A percentile compares a stretch with the other conserved stretches of the same genome.
phyloP scores from a whole-genome alignment of 35 echinoderm and acorn worm genomes.

The Apostichopus japonicus region DNA sequence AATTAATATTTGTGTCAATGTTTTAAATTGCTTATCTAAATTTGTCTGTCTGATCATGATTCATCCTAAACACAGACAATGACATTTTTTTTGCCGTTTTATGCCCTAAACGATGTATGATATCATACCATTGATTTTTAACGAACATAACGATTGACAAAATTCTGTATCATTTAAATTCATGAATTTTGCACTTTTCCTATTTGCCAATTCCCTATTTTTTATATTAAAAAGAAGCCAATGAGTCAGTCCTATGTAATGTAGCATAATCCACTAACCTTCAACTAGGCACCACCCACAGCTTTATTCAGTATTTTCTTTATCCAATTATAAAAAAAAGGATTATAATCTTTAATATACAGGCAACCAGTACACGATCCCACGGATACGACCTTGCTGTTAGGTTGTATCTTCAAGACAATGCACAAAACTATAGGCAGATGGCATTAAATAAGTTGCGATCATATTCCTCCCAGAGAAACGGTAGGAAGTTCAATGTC shows the following conservation, averaged over 20 bases:
- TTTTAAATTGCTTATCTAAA: too few species aligned
- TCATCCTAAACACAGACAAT: too few species aligned
- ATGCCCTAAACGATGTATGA: too few species aligned
- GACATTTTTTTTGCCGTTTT: too few species aligned
- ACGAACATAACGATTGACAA: too few species aligned
- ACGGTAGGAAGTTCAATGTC: background rate
- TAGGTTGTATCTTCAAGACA: background rate
- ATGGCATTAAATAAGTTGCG: background rate
- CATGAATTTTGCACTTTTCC: background rate
- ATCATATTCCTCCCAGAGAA: background rate
- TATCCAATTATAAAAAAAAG: background rate
- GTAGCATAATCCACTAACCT: background rate
- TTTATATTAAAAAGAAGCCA: too few species aligned
- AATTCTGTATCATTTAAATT: background rate
- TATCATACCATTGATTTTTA: too few species aligned
- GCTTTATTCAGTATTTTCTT: background rate
- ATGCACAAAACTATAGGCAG: background rate
- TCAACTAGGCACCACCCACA: background rate
- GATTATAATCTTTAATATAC: too few species aligned
- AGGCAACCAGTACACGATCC: background rate
- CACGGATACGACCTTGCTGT: background rate
- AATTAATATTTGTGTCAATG: too few species aligned
- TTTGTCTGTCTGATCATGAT: too few species aligned
- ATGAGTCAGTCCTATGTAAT: background rate
- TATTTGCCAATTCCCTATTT: background rate